These are phyloP conservation scores for Dryomyza anilis DNA, from an alignment of 2,888 invertebrate genomes.

Conservation along the genomic window DNA sequence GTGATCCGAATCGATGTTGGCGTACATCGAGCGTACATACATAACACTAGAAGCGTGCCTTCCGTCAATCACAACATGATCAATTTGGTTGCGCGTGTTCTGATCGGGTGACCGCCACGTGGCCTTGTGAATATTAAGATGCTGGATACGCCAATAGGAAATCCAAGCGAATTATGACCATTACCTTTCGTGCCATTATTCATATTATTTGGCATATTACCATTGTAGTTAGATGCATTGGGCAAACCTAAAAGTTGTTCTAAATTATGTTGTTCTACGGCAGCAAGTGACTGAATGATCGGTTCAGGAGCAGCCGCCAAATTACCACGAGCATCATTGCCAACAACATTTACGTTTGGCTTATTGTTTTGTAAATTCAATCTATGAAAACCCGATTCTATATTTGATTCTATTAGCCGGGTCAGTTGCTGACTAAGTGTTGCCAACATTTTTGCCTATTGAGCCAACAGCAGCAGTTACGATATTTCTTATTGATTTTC, in stretches of 20 bases:
- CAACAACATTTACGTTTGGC: neutral
- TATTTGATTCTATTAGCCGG: neutral
- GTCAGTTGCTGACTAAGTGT: too few relatives aligned
- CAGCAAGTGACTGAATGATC: neutral
- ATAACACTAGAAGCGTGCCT: conserved; percentile 13
- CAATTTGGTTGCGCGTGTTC: conserved; percentile 22
- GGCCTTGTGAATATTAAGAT: conserved; percentile 16
- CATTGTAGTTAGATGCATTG: neutral
- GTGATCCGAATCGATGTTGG: too few relatives aligned
- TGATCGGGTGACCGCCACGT: conserved; percentile 20
- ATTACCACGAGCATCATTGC: neutral
- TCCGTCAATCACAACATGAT: conserved; percentile 17
- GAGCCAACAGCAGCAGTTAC: neutral
- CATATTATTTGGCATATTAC: neutral
- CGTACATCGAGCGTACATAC: conserved; percentile 16
- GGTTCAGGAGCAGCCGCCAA: neutral
- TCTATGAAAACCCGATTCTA: neutral
- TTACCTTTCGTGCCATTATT: too few relatives aligned
- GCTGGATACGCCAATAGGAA: conserved; percentile 12
- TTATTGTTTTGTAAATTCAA: neutral
- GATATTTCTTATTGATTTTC: neutral
- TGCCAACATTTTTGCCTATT: too few relatives aligned
- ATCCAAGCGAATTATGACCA: neutral
- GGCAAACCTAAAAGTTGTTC: neutral
- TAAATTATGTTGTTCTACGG: neutral